These are phyloP conservation scores for Drosophila picticornis DNA, from an alignment of 2,888 invertebrate species.

Conservation along the genomic window DNA sequence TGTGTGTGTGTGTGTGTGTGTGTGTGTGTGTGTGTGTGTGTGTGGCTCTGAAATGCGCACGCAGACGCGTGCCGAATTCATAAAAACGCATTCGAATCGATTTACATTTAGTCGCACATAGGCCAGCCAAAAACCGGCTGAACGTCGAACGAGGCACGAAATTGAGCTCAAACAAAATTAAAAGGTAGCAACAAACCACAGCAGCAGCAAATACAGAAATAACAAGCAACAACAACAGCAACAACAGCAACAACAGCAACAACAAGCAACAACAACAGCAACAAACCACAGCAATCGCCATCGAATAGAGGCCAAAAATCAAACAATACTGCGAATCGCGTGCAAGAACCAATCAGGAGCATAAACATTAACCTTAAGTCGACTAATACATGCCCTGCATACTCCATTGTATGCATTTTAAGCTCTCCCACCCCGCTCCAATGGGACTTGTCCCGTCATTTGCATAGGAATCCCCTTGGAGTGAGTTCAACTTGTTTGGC, in stretches of 20 bases:
- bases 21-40: background rate
- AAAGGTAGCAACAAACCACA: slow-evolving; percentile 38
- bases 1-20: slow-evolving; percentile 5
- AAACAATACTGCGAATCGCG: slow-evolving; percentile 50
- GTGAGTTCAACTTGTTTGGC: slow-evolving; percentile 26
- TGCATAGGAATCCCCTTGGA: background rate
- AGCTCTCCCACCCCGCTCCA: slow-evolving; percentile 9
- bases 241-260: slow-evolving; percentile 6
- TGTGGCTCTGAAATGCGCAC: slow-evolving; percentile 71
- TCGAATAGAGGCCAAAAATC: slow-evolving; percentile 27
- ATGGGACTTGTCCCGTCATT: background rate
- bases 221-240: slow-evolving; percentile 16
- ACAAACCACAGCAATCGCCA: slow-evolving; percentile 14
- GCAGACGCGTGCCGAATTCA: slow-evolving; percentile 84
- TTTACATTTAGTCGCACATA: slow-evolving; percentile 72
- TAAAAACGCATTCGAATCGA: slow-evolving; percentile 77
- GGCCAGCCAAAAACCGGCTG: slow-evolving; percentile 51
- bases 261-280: slow-evolving; percentile 17
- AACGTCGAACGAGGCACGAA: slow-evolving; percentile 60
- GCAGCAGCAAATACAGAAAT: slow-evolving; percentile 1
- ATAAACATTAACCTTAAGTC: slow-evolving; percentile 1
- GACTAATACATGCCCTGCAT: slow-evolving; percentile 32
- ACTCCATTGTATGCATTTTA: background rate
- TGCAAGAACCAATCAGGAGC: slow-evolving; percentile 36
- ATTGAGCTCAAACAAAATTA: slow-evolving; percentile 63